phyloP scores from a whole-genome alignment of 2,888 invertebrate species.

The Siphonodentalium dalli region DNA sequence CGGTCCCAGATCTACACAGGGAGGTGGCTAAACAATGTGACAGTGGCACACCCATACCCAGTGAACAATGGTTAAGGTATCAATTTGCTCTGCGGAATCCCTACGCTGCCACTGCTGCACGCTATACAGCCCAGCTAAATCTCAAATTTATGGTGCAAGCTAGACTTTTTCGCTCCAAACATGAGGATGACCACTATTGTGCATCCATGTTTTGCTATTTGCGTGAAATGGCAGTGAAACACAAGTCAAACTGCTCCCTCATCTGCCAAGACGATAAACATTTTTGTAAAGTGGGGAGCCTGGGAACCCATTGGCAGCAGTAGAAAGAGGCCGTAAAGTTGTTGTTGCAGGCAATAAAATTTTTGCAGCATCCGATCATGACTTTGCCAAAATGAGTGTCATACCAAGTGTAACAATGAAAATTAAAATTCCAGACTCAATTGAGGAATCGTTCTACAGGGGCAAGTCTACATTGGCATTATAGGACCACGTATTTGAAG shows the following conservation, averaged over 20 bases:
- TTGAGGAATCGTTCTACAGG: neutral
- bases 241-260: neutral
- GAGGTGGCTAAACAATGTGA: neutral
- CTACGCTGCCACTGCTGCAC: no score
- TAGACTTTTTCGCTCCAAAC: no score
- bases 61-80: neutral
- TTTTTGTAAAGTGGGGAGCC: no score
- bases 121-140: no score
- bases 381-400: no score
- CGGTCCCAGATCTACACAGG: no score
- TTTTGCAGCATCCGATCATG: neutral
- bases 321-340: neutral
- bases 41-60: neutral
- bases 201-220: neutral
- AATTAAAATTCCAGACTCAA: neutral
- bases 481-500: no score
- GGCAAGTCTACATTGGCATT: neutral
- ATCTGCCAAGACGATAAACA: slow-evolving; percentile 10
- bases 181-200: no score
- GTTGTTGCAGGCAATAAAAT: neutral
- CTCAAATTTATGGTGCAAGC: no score
- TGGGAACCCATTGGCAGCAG: slow-evolving; percentile 7
- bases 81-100: no score
- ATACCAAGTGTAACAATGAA: neutral
- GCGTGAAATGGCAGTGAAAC: slow-evolving; percentile 1